Percentiles rank a stretch among this genome's conserved stretches.
phyloP scores from a whole-genome alignment of 2,888 invertebrate species.

The Chymomyza amoena region DNA sequence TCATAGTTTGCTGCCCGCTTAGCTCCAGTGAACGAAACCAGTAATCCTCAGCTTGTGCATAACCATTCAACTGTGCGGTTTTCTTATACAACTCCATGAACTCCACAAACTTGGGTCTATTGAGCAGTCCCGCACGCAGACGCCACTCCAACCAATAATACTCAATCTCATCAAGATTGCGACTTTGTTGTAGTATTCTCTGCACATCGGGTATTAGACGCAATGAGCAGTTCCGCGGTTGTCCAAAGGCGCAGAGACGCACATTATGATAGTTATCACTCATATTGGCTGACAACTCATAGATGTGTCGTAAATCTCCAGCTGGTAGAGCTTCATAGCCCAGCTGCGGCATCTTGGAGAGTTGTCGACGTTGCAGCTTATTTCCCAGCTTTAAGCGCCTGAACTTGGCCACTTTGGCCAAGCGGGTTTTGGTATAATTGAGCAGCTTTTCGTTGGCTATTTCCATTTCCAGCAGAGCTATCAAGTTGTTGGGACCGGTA shows the following conservation, averaged over 20 bases:
- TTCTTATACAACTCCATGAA: conserved; percentile 75
- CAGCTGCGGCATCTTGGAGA: conserved; percentile 85
- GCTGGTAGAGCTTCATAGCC: conserved; percentile 86
- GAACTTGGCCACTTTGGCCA: conserved; percentile 53
- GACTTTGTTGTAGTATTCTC: conserved; percentile 61
- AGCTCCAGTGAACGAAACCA: conserved; percentile 85
- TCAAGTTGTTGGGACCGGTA: conserved; percentile 54
- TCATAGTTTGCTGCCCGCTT: conserved; percentile 58
- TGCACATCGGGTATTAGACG: conserved; percentile 83
- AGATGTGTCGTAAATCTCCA: conserved; percentile 82
- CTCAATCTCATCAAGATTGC: conserved; percentile 70
- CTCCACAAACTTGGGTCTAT: conserved; percentile 56
- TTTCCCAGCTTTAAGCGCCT: conserved; percentile 81
- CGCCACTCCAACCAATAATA: conserved; percentile 77
- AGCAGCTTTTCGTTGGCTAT: conserved; percentile 59
- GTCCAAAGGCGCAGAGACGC: conserved; percentile 85
- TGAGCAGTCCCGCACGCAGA: conserved; percentile 60
- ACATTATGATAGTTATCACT: conserved; percentile 86
- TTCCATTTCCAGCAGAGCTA: conserved; percentile 60
- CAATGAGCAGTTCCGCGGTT: conserved; percentile 83
- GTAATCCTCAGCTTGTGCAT: conserved; percentile 80
- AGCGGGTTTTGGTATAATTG: conserved; percentile 53
- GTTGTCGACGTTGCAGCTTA: conserved; percentile 84
- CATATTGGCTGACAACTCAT: conserved; percentile 85
- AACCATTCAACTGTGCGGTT: conserved; percentile 71